phyloP scores from a whole-genome alignment of 2,797 vertebrate species.

The Hemibagrus guttatus region DNA sequence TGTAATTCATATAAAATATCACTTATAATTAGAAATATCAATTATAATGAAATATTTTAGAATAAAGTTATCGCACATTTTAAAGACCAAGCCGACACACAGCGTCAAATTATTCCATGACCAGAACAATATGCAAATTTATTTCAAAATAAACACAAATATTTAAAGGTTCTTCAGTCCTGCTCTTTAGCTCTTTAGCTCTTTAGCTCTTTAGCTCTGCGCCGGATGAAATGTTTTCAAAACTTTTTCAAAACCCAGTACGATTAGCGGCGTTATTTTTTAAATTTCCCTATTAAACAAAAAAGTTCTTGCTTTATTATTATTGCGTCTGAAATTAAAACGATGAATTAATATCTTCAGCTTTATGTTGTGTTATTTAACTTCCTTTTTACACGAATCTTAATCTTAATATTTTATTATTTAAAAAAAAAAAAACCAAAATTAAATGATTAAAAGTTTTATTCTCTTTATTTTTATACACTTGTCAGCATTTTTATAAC shows the following conservation, averaged over 20 bases:
- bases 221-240: too few relatives aligned
- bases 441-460: slow-evolving; percentile 55
- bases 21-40: too few relatives aligned
- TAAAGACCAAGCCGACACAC: too few relatives aligned
- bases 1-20: too few relatives aligned
- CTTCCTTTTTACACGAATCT: slow-evolving; percentile 62
- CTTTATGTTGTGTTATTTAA: background rate
- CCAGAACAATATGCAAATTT: background rate
- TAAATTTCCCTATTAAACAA: too few relatives aligned
- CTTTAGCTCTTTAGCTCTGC: too few relatives aligned
- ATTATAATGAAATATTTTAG: too few relatives aligned
- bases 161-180: background rate
- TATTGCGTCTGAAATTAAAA: background rate
- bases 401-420: slow-evolving; percentile 30
- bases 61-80: background rate
- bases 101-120: background rate
- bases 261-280: too few relatives aligned
- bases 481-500: slow-evolving; percentile 68
- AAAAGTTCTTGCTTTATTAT: background rate
- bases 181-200: background rate
- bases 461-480: slow-evolving; percentile 60
- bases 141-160: background rate
- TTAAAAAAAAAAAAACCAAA: background rate
- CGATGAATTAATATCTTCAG: background rate
- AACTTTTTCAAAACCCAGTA: background rate